Evolutionary conservation across 2,113 vertebrate species (phyloP), one percentile per base, ranked within the genome.

Genomic region (Podarcis raffonei): DNA sequence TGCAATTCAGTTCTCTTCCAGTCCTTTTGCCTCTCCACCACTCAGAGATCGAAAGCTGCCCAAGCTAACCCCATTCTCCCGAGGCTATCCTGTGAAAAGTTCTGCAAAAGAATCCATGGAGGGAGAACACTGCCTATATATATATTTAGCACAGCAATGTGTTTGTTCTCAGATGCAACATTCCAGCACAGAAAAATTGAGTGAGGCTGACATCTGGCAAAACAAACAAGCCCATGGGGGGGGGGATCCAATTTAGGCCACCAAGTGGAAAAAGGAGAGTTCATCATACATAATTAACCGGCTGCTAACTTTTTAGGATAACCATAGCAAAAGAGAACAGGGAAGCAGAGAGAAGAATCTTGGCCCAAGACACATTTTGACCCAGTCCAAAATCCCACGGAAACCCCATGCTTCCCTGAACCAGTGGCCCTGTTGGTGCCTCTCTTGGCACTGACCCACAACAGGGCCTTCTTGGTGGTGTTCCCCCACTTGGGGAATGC

Each of bases 241-340:
- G 48, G 42, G 15, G 66, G 11, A 85, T 75, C 65, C 92, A 81
- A 90, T 95, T 78, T 84, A 85, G 88, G 87, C 76, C 2, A 1
- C 22, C 48, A 35, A 85, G 71, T 68, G 84, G 35, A 23, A 75
- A 87, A 90, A 42, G 76, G 68, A 72, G 78, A 68, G 77, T n/a
- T n/a, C 66, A 15, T 32, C 71, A 37, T 9, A 30, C 35, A 11
- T 42, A 90, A 92, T 88, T 68, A 89, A 87, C 65, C 5, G 3
- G 13, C 72, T 71, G 6, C 37, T 90, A 89, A 69, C 53, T 27
- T 11, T 75, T 48, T 69, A 81, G 77, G 66, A 53, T 6, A 75
- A 48, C 0, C 20, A 59, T 0, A 0, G 30, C 80, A 7, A 42
- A 23, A 75, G 4, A 25, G 25, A 20, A 77, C 13, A 4, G 62